Conservation (phyloP, 1,140 invertebrate species). For the Pseudomyrmex gracilis region DNA sequence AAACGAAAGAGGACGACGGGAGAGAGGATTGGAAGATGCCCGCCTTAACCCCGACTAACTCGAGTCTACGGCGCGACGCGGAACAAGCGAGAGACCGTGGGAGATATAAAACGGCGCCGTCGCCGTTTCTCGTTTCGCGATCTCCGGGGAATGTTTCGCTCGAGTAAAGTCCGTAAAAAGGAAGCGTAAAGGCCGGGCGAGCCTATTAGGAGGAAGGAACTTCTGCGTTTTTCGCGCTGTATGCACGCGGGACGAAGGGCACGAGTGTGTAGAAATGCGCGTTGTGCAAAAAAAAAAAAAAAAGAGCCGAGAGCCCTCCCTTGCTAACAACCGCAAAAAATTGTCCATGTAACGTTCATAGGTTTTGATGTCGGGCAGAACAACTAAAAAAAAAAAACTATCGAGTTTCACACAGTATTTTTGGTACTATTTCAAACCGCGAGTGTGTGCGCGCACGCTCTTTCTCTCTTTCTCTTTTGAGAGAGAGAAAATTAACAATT, state of each 20-base stretch:
- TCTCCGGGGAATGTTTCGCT: slow-evolving; percentile 67
- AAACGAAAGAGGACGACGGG: slow-evolving; percentile 32
- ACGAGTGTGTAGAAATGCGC: neutral
- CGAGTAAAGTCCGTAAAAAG: slow-evolving; percentile 68
- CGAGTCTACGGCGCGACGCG: slow-evolving; percentile 60
- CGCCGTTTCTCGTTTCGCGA: slow-evolving; percentile 45
- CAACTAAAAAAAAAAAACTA: neutral
- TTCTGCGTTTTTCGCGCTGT: slow-evolving; percentile 31
- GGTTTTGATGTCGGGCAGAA: neutral
- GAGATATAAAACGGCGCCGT: slow-evolving; percentile 68
- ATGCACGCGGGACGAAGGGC: neutral
- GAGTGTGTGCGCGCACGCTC: too few species aligned
- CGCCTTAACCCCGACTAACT: slow-evolving; percentile 60
- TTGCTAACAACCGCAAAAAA: slow-evolving; percentile 11
- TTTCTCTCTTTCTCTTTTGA: too few species aligned
- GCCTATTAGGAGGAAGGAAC: slow-evolving; percentile 62
- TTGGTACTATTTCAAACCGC: too few species aligned
- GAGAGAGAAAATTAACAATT: too few species aligned
- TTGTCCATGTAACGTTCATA: neutral
- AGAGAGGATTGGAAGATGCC: neutral
- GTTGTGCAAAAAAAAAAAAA: neutral
- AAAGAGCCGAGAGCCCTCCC: neutral
- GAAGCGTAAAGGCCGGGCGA: slow-evolving; percentile 58
- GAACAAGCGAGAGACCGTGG: slow-evolving; percentile 27
- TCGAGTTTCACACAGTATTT: neutral